Evolutionary conservation across 2,888 invertebrate species (phyloP), one percentile per base, ranked within the genome.

Genomic region (Orthosia gracilis): DNA sequence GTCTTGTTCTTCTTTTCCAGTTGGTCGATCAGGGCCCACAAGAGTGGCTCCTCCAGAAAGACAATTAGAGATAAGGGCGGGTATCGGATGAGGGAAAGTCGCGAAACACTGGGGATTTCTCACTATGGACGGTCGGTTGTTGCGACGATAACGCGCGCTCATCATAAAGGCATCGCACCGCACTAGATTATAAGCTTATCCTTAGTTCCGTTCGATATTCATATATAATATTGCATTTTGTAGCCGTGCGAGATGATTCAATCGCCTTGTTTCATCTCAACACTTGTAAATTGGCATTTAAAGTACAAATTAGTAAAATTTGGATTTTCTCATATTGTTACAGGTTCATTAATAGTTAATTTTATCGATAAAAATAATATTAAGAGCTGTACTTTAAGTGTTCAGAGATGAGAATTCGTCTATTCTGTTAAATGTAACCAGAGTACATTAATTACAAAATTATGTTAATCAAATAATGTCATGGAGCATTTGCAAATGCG

Each of bases 291-390:
- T 96, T 95, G 96, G 96, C 96, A 96, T 96, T 96, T 96, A 96
- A 96, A 96, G 96, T 96, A 96, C 96, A 96, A 96, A 96, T 95
- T 95, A 96, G 96, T 96, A 95, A 96, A 96, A 95, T 96, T 95
- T 94, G 93, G 95, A 96, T 95, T 96, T 95, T 95, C 92, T 96
- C 92, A 93, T 95, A 95, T 96, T 96, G 96, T 96, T 96, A 95
- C 96, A 96, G 96, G 96, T 96, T 96, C 95, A 96, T 96, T 96
- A 96, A 96, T 95, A 93, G 93, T 92, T 95, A 95, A 96, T 92
- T 94, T 93, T 92, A 93, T 93, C 89, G 90, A 93, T 94, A 94
- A 92, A 94, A 89, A 92, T 95, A 96, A 94, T 95, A 91, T 95
- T 96, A 96, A 96, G 95, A 95, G 94, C 95, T 95, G 96, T 96